Evolutionary conservation across 2,888 invertebrate species (phyloP).

Genomic region (Catocala nupta): DNA sequence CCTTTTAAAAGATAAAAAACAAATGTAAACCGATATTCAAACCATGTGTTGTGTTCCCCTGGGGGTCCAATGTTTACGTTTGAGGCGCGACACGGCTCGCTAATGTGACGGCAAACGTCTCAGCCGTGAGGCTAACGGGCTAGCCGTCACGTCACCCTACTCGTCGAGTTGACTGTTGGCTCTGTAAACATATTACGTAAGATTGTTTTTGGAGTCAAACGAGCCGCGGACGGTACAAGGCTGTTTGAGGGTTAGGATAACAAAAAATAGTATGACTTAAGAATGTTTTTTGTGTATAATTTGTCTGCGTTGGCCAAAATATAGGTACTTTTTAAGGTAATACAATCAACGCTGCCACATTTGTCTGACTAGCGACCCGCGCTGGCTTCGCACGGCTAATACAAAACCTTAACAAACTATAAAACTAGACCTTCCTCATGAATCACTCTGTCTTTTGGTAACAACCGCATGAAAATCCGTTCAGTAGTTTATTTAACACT

Average conservation of each 20-base stretch:
- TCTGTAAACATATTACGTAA: conserved; percentile 21
- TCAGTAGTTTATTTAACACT: too few relatives aligned
- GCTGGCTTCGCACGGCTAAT: too few relatives aligned
- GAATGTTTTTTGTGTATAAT: not conserved
- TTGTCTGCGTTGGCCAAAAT: too few relatives aligned
- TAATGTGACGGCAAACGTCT: conserved; percentile 43
- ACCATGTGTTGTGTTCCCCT: conserved; percentile 6
- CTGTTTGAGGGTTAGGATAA: not conserved
- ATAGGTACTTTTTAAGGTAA: too few relatives aligned
- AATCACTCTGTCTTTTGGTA: too few relatives aligned
- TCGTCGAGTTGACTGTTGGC: conserved; percentile 25
- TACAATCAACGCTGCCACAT: too few relatives aligned
- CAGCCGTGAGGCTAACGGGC: not conserved
- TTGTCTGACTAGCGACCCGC: too few relatives aligned
- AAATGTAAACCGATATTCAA: conserved; percentile 4
- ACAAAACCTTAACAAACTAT: too few relatives aligned
- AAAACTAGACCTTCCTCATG: too few relatives aligned
- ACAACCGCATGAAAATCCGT: too few relatives aligned
- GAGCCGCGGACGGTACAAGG: not conserved
- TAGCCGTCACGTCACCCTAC: not conserved
- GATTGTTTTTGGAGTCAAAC: conserved; percentile 15
- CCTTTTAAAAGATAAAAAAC: not conserved
- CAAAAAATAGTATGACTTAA: not conserved
- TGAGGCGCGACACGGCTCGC: conserved; percentile 26
- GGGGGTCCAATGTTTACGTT: conserved; percentile 9